Base-by-base conservation (phyloP, 2,888 invertebrate genomes). In the Sycophila texana region DNA sequence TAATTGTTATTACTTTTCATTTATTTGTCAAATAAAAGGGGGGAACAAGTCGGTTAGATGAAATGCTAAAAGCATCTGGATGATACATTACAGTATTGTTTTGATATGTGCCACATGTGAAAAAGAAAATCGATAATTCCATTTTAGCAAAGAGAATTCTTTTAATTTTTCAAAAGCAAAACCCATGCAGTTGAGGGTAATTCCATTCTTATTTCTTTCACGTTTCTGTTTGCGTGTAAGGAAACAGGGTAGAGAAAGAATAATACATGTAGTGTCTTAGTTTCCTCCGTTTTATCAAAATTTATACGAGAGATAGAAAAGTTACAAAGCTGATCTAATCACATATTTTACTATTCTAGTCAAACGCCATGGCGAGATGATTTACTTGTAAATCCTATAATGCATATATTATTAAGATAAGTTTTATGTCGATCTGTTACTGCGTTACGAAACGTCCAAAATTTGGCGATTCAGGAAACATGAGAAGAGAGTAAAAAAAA, bases 111-210 rank as follows among this genome's bases (percentile, higher is more conserved):
- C 61, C 49, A 39, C 51, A 16, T 68, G 72, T 76, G 79, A 72
- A 72, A 10, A 39, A 39, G 16, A 39, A 39, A 26, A 14, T 60
- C 66, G 4, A 68, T 51, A 60, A 60, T 63, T 68, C 61, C 60
- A 20, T 49, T 75, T 65, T 57, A 16, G 1, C 61, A 14, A 22
- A 58, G 63, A 72, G 26, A n/a, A 72, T 12, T 4, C 66, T 2
- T 16, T 55, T 61, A 39, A 26, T 39, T 39, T 39, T 39, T 39
- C 10, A 39, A 39, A 1, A 39, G 26, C 39, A 18, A 14, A 68
- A 20, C 68, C 76, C 75, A 81, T 81, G 81, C 81, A 81, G 81
- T 77, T 79, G 81, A 81, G 81, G 81, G 81, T 81, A 68, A 26
- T 26, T 26, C 4, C 55, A 70, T 30, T 71, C n/a, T 58, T 39